Conservation (phyloP, 2,797 vertebrate genomes). For the Benthosema pterotum region DNA sequence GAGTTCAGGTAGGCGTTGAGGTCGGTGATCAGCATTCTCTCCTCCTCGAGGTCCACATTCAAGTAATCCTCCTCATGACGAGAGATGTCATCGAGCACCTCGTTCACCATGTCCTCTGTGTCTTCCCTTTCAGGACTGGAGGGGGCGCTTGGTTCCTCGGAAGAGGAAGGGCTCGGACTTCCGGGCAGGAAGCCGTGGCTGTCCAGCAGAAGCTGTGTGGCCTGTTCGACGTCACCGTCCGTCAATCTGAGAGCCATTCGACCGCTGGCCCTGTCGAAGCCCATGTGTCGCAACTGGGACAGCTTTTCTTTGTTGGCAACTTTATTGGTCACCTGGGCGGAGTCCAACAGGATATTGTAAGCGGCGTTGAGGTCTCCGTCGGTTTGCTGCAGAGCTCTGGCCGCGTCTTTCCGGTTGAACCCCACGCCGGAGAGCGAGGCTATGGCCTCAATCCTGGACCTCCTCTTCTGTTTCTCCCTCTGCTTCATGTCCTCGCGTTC, state of each 20-base stretch:
- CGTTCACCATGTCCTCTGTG: slow-evolving; percentile 87
- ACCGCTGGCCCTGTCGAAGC: slow-evolving; percentile 79
- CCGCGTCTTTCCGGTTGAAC: slow-evolving; percentile 82
- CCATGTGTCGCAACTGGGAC: slow-evolving; percentile 85
- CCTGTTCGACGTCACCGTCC: slow-evolving; percentile 84
- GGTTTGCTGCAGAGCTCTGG: slow-evolving; percentile 82
- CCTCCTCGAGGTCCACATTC: slow-evolving; percentile 93
- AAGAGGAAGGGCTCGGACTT: slow-evolving; percentile 51
- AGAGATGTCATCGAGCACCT: slow-evolving; percentile 92
- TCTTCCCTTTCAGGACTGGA: slow-evolving; percentile 43
- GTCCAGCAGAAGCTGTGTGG: slow-evolving; percentile 86
- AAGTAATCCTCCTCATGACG: slow-evolving; percentile 96
- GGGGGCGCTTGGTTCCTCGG: slow-evolving; percentile 75
- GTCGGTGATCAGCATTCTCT: slow-evolving; percentile 83
- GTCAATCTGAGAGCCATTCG: slow-evolving; percentile 81
- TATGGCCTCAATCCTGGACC: slow-evolving; percentile 76
- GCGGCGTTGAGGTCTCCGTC: slow-evolving; percentile 85
- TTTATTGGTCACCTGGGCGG: slow-evolving; percentile 29
- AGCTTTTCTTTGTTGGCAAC: slow-evolving; percentile 48
- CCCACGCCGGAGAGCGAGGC: slow-evolving; percentile 83
- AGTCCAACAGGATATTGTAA: slow-evolving; percentile 72
- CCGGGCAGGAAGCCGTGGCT: slow-evolving; percentile 82
- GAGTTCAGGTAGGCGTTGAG: no score
- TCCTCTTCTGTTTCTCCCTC: slow-evolving; percentile 84
- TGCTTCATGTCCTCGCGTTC: slow-evolving; percentile 84